Evolutionary conservation across 2,113 vertebrate genomes (phyloP), one percentile per base, ranked within the genome.

Genomic region (Halcyon malimbica): DNA sequence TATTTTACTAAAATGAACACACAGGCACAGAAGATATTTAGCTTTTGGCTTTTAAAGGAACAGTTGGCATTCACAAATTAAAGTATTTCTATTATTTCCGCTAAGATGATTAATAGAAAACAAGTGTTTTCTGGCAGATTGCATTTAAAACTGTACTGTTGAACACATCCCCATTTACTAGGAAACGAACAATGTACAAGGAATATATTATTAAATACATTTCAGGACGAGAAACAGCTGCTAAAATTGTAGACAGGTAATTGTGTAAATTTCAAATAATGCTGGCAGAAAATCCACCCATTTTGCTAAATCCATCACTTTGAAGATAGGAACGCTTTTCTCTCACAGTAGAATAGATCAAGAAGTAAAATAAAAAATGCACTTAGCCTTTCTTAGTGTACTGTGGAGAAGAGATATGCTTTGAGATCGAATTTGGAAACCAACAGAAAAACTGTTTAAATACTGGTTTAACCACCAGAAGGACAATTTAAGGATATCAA

Each of bases 1-100:
- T 93, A 29, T 23, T 87, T 74, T 35, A 51, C 18, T 91, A 68
- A 85, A 94, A 94, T 50, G 33, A 81, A 74, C 60, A 92, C 63
- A 73, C 56, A 68, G 35, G n/a, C 42, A 75, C 63, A 86, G 90
- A 91, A 83, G 60, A 77, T 89, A 76, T 56, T 94, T 51, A 46
- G 26, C 19, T 70, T 76, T 77, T 91, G 64, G 64, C 74, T 96
- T 77, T 95, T 93, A 83, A 79, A 96, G 54, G 57, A 62, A 60
- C 29, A 73, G 39, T 85, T 95, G 59, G 64, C 62, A 69, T 88
- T 83, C 81, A 54, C 76, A 87, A 64, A 83, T 77, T 79, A 50
- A 94, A 87, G 46, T 42, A 67, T 68, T 87, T 86, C 37, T 90
- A 80, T 94, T 96, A 88, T 90, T 96, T 95, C 83, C 77, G 73